Conservation (phyloP, 2,797 vertebrate species). For the Alcedo quadribrachys region DNA sequence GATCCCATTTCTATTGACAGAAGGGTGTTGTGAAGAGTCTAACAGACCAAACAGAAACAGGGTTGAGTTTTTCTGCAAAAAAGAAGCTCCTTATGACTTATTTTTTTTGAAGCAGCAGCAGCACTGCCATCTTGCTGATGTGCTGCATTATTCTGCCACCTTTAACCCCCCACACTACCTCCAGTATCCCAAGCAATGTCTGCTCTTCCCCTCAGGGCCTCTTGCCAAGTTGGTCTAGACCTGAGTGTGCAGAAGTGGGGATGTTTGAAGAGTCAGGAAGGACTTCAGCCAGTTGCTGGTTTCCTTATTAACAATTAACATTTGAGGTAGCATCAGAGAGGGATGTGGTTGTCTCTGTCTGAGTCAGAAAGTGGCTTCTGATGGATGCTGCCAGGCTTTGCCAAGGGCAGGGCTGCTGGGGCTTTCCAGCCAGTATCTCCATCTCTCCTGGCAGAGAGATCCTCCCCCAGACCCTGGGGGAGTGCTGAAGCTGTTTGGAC, state of each 20-base stretch:
- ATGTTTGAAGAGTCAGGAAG: slow-evolving; percentile 17
- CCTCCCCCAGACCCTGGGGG: too few species aligned
- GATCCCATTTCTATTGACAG: background rate
- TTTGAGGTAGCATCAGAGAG: background rate
- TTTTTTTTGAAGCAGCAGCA: background rate
- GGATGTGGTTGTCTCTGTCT: slow-evolving; percentile 17
- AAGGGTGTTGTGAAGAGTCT: background rate
- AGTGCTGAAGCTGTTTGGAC: background rate
- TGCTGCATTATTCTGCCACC: background rate
- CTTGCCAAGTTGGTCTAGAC: background rate
- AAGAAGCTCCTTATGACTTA: background rate
- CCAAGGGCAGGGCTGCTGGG: background rate
- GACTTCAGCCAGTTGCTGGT: background rate
- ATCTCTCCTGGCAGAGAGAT: too few species aligned
- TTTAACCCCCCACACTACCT: background rate
- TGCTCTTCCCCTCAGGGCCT: background rate
- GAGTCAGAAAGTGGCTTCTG: background rate
- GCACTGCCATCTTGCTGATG: background rate
- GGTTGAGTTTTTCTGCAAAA: background rate
- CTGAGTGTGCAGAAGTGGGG: background rate
- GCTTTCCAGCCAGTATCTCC: background rate
- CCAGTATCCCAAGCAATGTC: background rate
- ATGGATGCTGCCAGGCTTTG: background rate
- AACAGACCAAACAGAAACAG: background rate
- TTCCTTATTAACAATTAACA: slow-evolving; percentile 25